Base-by-base conservation (phyloP, 1,140 invertebrate species). In the Anthonomus grandis region DNA sequence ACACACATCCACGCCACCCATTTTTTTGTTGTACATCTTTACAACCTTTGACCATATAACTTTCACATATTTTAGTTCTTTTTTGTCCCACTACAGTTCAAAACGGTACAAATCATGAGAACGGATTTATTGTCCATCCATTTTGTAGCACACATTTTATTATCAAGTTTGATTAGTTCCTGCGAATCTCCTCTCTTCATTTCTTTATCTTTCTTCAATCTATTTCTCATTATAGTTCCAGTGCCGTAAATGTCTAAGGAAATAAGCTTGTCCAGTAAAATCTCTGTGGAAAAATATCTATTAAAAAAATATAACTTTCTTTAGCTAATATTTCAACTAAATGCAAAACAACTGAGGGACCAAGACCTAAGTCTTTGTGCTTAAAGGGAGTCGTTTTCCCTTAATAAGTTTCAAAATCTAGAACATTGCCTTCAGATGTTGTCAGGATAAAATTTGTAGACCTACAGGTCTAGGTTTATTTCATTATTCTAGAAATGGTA, bases 391-490 rank as follows among this genome's bases (percentile, higher is more conserved):
- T 57, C 17, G 46, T 24, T 25, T 46, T 27, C 12, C 55, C 55
- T 39, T 50, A 45, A 55, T 41, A 56, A 3, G 64, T 60, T 58
- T 66, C 57, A 42, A 66, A 66, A 60, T 66, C 60, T 31, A 63
- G 23, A 19, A 55, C 21, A n/a, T n/a, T 12, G 62, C 64, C 63
- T 9, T 44, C 19, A 17, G 13, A 36, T 8, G 41, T 57, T 22
- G 63, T 66, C 2, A 63, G 10, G 6, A 66, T 60, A 52, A 59
- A 63, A 41, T 59, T 64, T 54, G 64, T 64, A 66, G 41, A 41
- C 63, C 64, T 22, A 63, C 59, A 39, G 64, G 64, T 36, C 63
- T 56, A n/a, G 63, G 63, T 57, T 59, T 66, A 37, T 60, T 60
- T 41, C 56, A 66, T 25, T 34, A 18, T 4, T 49, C 55, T 17